Percentiles rank a stretch among this genome's conserved stretches.
phyloP scores from a whole-genome alignment of 2,888 invertebrate species.

The Drosophila neotestacea region DNA sequence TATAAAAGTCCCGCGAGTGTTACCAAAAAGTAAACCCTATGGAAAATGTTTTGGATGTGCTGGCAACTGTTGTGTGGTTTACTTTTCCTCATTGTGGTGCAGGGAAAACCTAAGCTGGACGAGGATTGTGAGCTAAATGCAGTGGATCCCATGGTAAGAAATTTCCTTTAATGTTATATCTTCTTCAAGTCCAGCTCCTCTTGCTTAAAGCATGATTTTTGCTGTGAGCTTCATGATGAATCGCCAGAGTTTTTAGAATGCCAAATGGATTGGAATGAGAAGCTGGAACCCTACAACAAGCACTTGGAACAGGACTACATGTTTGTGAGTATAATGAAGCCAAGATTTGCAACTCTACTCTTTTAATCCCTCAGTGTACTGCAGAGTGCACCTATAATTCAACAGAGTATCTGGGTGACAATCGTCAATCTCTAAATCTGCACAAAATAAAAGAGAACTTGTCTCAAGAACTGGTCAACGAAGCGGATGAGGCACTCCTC shows the following conservation, averaged over 20 bases:
- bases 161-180: no score
- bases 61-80: conserved; percentile 9
- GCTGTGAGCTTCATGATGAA: conserved; percentile 78
- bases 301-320: conserved; percentile 57
- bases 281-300: conserved; percentile 47
- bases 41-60: conserved; percentile 30
- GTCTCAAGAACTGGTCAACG: conserved; percentile 50
- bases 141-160: conserved; percentile 65
- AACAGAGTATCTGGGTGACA: conserved; percentile 55
- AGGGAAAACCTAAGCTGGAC: conserved; percentile 32
- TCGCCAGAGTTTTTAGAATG: conserved; percentile 63
- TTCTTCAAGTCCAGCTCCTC: background rate
- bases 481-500: conserved; percentile 52
- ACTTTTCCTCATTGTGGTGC: background rate
- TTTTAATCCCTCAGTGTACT: conserved; percentile 57
- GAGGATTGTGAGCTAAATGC: conserved; percentile 71
- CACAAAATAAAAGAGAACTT: conserved; percentile 52
- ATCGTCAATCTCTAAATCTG: conserved; percentile 62
- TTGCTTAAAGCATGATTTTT: conserved; percentile 69
- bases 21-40: background rate
- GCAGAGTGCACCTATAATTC: conserved; percentile 73
- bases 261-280: conserved; percentile 62
- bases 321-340: conserved; percentile 61
- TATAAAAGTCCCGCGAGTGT: conserved; percentile 51
- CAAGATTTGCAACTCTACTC: background rate